Conservation (phyloP, 1,140 invertebrate genomes). For the Theocolax elegans region DNA sequence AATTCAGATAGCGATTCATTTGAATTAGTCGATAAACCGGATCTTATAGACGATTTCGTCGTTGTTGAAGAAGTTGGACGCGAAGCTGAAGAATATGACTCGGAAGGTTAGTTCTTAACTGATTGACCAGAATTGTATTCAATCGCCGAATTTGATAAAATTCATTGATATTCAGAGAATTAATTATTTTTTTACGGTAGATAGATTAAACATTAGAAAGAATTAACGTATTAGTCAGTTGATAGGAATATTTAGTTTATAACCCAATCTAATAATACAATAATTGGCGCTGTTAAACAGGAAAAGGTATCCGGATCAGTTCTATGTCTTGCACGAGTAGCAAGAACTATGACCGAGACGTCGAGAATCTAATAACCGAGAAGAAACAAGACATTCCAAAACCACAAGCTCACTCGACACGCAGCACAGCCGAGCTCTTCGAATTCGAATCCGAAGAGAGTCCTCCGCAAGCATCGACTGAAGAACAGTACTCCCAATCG, state of each 20-base stretch:
- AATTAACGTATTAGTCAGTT: no score
- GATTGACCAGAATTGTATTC: no score
- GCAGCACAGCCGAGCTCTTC: slow-evolving; percentile 67
- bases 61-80: slow-evolving; percentile 87
- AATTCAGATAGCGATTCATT: slow-evolving; percentile 89
- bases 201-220: no score
- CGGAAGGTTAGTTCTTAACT: slow-evolving; percentile 70
- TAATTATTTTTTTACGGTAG: no score
- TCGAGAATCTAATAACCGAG: slow-evolving; percentile 74
- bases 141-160: no score
- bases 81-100: slow-evolving; percentile 82
- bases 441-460: slow-evolving; percentile 83
- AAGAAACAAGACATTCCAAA: slow-evolving; percentile 50
- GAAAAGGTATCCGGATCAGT: slow-evolving; percentile 77
- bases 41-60: slow-evolving; percentile 87
- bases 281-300: no score
- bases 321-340: slow-evolving; percentile 55
- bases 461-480: slow-evolving; percentile 69
- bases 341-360: slow-evolving; percentile 78
- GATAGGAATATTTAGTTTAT: no score
- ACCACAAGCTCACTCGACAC: slow-evolving; percentile 30
- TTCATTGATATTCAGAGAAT: no score
- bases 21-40: slow-evolving; percentile 86
- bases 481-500: slow-evolving; percentile 65
- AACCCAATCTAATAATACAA: no score